Evolutionary conservation across 2,888 invertebrate genomes (phyloP).

Genomic region (Podotricha telesiphe): DNA sequence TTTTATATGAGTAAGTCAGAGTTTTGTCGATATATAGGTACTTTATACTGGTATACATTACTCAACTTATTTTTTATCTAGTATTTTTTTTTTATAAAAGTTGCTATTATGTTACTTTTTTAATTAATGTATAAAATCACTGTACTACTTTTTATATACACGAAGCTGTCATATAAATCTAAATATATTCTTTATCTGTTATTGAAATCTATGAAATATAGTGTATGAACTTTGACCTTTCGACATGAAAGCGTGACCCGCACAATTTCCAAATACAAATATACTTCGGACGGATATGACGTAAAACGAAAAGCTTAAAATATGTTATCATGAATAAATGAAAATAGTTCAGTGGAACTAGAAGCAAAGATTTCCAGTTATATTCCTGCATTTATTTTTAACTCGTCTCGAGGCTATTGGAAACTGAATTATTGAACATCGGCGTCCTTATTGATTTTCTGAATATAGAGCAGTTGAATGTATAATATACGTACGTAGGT

Average conservation of each 20-base stretch:
- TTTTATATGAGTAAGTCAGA: too few species aligned
- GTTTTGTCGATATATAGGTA: too few species aligned
- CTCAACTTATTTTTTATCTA: too few species aligned
- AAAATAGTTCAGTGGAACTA: conserved; percentile 29
- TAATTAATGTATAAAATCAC: background rate
- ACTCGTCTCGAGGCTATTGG: conserved; percentile 32
- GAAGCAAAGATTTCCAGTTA: conserved; percentile 11
- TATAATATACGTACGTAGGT: background rate
- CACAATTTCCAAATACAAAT: conserved; percentile 8
- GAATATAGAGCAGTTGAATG: conserved; percentile 29
- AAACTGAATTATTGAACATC: conserved; percentile 36
- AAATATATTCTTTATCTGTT: background rate
- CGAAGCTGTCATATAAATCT: too few species aligned
- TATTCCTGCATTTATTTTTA: conserved; percentile 28
- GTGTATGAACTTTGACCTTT: conserved; percentile 12
- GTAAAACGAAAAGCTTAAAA: conserved; percentile 29
- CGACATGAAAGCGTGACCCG: conserved; percentile 4
- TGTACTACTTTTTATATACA: background rate
- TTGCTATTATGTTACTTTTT: too few species aligned
- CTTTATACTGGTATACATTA: too few species aligned
- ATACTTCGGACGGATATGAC: conserved; percentile 28
- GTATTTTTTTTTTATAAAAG: background rate
- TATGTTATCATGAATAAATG: conserved; percentile 28
- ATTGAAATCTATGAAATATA: background rate
- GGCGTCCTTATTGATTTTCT: conserved; percentile 29